Evolutionary conservation across 2,888 invertebrate genomes (phyloP).

Genomic region (Abscondita cerata): DNA sequence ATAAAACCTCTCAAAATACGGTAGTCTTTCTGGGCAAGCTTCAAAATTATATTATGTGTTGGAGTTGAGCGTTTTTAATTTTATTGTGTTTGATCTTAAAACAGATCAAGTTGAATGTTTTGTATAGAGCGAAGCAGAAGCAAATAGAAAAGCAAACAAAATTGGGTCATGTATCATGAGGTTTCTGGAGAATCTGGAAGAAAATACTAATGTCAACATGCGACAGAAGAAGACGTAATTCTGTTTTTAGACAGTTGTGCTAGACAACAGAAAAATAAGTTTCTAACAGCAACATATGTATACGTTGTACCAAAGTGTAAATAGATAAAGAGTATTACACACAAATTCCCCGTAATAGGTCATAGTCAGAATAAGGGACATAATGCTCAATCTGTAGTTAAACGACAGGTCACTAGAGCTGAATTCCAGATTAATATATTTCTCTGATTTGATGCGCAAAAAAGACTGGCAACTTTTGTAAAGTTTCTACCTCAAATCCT

Average conservation of each 20-base stretch:
- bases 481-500: not conserved
- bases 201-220: too few relatives aligned
- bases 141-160: not conserved
- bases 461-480: not conserved
- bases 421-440: not conserved
- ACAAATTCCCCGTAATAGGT: too few relatives aligned
- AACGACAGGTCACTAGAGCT: not conserved
- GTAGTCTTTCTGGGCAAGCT: conserved; percentile 15
- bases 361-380: not conserved
- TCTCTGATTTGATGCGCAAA: not conserved
- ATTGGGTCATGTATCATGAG: not conserved
- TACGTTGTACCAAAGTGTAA: too few relatives aligned
- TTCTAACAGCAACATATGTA: too few relatives aligned
- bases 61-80: not conserved
- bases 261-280: too few relatives aligned
- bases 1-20: conserved; percentile 16
- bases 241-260: too few relatives aligned
- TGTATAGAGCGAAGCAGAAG: not conserved
- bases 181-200: too few relatives aligned
- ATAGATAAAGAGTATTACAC: too few relatives aligned
- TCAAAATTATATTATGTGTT: not conserved
- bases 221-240: too few relatives aligned
- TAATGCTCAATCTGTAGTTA: not conserved
- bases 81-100: not conserved
- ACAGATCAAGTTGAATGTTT: too few relatives aligned